Evolutionary conservation across 2,888 invertebrate genomes (phyloP).

Genomic region (Parnassius apollo): DNA sequence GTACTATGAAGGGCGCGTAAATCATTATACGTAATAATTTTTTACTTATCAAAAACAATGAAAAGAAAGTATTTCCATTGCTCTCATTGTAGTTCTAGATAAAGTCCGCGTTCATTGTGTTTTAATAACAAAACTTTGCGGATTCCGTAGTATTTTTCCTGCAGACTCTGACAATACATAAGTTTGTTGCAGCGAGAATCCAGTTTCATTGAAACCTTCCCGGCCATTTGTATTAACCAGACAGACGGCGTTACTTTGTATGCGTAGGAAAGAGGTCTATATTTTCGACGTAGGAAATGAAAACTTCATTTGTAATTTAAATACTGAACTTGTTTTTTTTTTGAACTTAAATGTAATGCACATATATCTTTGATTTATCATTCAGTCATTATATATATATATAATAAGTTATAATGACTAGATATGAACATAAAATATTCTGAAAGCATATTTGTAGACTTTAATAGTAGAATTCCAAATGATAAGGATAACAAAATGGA

Average conservation of each 20-base stretch:
- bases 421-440: too few species aligned
- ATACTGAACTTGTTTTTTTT: not conserved
- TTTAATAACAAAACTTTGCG: constrained; percentile 21
- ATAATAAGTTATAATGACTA: too few species aligned
- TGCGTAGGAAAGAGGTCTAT: not conserved
- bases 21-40: not conserved
- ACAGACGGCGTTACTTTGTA: not conserved
- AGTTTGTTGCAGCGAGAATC: constrained; percentile 14
- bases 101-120: constrained; percentile 12
- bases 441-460: too few species aligned
- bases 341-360: not conserved
- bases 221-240: not conserved
- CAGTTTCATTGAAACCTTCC: constrained; percentile 15
- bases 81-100: constrained; percentile 3
- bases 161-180: constrained; percentile 12
- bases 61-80: constrained; percentile 13
- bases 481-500: too few species aligned
- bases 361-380: too few species aligned
- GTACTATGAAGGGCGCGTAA: not conserved
- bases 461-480: too few species aligned
- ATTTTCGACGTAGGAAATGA: too few species aligned
- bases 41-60: not conserved
- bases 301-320: too few species aligned
- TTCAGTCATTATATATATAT: too few species aligned
- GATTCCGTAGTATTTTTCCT: constrained; percentile 16